Base-by-base conservation (phyloP, 1,140 invertebrate genomes). In the Copidosoma floridanum region DNA sequence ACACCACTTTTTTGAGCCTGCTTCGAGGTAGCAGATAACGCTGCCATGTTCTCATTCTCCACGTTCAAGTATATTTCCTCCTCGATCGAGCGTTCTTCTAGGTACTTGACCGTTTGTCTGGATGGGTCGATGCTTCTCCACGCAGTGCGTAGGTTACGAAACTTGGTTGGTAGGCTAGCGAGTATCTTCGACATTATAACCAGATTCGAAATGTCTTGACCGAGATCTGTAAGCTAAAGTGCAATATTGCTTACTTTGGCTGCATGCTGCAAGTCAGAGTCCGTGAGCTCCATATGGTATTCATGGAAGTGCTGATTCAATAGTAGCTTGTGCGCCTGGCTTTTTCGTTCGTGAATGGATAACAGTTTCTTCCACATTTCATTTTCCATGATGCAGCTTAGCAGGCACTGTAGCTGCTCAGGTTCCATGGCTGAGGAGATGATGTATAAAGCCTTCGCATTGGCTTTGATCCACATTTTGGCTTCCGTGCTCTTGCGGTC, bases 321-420 rank as follows among this genome's bases (percentile, higher is more conserved):
- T 11, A 71, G 60, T 40, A 71, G 64, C 10, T 68, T 64, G 38
- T 63, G 67, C 6, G 67, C 65, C 46, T 70, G 65, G 0, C 68
- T 65, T 59, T 63, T 70, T 40, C 75, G 68, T 46, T 74, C 72
- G 56, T 72, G 69, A 6, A 74, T 65, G 38, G 63, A 58, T 3
- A 48, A 38, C 3, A 75, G 46, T 38, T 66, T 69, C 11, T 8
- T 43, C 72, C 74, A 76, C 67, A 73, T 76, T 57, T 70, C 67
- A 1, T 65, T 67, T 27, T 71, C 63, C 32, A 64, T 66, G 14
- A 54, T 40, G 58, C 71, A 72, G 64, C 29, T 67, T 48, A 52
- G 73, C 64, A 4, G n/a, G n/a, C n/a, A n/a, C n/a, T n/a, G n/a
- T n/a, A n/a, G n/a, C n/a, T 66, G 68, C 18, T 61, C 53, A 43